Base-by-base conservation (phyloP, 2,888 invertebrate genomes). In the Galerucella calmariensis region DNA sequence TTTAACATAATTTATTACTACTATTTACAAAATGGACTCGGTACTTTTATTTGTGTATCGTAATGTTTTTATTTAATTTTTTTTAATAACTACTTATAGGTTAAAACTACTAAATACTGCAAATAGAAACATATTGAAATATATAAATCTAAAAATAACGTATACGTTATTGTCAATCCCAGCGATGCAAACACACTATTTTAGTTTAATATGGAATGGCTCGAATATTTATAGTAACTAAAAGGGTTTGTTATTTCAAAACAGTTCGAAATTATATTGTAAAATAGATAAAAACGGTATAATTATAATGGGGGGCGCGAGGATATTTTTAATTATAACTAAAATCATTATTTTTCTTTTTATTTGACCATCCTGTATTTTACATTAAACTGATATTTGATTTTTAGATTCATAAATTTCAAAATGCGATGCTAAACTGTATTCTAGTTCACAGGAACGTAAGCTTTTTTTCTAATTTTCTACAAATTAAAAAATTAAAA, bases 1-100 rank as follows among this genome's bases (percentile, higher is more conserved):
- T 73, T 67, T 70, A 75, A 69, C 68, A 69, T 71, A 72, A 75
- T 72, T 71, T 78, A 76, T 63, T 46, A 70, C 74, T 78, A 75
- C 59, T 79, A 79, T 79, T 69, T 79, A 79, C 79, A 78, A 79
- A 77, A 79, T 79, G 77, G 79, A 77, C 77, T 78, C 72, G 71
- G 61, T 77, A 62, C 46, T 65, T 74, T 35, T 77, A 63, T 77
- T 75, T 74, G 75, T 77, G 74, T 77, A 75, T 75, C 53, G 53
- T 65, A 65, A 27, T 76, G 12, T 71, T 53, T 71, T 46, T 44
- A 59, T 59, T 16, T 20, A 5, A 46, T 44, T 69, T 48, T 53
- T 44, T 51, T 70, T 70, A 63, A 27, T 46, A 35, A 67, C 56
- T 56, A 67, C 56, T 67, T 67, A 56, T n/a, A 53, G 16, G 53